A percentile compares a stretch with the other conserved stretches of the same genome.
These are phyloP conservation scores for Nymphalis urticae DNA, from an alignment of 2,888 invertebrate genomes.

Conservation along the genomic window DNA sequence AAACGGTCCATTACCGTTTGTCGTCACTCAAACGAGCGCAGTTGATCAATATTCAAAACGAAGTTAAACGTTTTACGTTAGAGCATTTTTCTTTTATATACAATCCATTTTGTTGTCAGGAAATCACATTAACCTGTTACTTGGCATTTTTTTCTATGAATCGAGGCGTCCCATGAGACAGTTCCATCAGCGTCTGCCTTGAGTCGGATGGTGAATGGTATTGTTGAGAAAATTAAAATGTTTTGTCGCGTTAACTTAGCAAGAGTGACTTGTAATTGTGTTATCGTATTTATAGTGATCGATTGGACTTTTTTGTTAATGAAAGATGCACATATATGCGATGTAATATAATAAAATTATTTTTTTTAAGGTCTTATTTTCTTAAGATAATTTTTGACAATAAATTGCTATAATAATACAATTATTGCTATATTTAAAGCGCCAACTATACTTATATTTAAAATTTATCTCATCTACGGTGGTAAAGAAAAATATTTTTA, in stretches of 20 bases:
- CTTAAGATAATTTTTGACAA: no score
- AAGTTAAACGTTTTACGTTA: constrained; percentile 7
- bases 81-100: constrained; percentile 2
- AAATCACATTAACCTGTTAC: constrained; percentile 33
- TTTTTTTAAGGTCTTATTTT: no score
- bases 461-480: no score
- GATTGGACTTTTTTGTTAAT: constrained; percentile 17
- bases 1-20: not conserved
- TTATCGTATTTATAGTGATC: constrained; percentile 33
- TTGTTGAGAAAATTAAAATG: constrained; percentile 61
- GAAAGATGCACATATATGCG: not conserved
- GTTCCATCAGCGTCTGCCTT: constrained; percentile 62
- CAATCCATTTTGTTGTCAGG: constrained; percentile 15
- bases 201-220: constrained; percentile 32
- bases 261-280: constrained; percentile 51
- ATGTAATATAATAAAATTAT: no score
- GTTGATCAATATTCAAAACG: constrained; percentile 1
- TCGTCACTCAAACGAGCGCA: not conserved
- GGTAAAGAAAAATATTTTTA: no score
- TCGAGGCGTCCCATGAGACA: constrained; percentile 51
- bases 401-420: no score
- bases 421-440: no score
- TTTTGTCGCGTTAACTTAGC: constrained; percentile 55
- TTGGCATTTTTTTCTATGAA: constrained; percentile 32
- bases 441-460: no score